These are phyloP conservation scores for Cheumatopsyche charites DNA, from an alignment of 1,140 invertebrate species.

Conservation along the genomic window DNA sequence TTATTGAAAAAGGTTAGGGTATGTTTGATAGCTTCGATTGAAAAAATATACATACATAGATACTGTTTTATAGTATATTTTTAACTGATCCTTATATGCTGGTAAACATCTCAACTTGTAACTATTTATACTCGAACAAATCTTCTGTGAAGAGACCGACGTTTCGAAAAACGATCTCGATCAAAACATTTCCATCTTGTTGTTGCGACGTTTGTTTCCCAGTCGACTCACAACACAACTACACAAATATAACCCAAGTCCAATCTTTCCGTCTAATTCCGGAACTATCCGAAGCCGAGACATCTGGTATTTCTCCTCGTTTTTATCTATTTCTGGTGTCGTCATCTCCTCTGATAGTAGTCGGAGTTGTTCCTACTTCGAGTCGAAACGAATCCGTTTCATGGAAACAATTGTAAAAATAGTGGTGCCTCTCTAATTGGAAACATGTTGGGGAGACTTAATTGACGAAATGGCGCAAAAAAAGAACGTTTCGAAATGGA, in stretches of 20 bases:
- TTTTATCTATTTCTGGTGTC: background rate
- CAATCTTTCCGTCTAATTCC: background rate
- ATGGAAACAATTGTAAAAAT: slow-evolving; percentile 8
- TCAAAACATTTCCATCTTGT: background rate
- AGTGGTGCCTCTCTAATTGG: slow-evolving; percentile 25
- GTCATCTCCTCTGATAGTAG: slow-evolving; percentile 2
- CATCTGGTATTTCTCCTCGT: slow-evolving; percentile 15
- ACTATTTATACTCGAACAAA: background rate
- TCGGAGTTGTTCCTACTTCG: background rate
- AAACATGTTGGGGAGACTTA: slow-evolving; percentile 23
- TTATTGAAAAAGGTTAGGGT: no score
- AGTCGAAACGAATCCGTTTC: no score
- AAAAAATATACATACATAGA: no score
- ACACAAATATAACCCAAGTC: background rate
- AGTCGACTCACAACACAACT: background rate
- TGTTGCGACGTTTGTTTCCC: background rate
- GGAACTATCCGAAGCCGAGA: background rate
- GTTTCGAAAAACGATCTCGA: background rate
- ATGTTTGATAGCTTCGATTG: no score
- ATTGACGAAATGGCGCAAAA: slow-evolving; percentile 21
- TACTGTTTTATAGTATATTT: no score
- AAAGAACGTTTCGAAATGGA: no score
- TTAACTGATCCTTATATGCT: no score
- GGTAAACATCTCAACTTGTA: no score
- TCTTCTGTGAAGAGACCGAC: background rate